These are phyloP conservation scores for Meles meles DNA, from an alignment of 2,113 vertebrate genomes.

Conservation along the genomic window DNA sequence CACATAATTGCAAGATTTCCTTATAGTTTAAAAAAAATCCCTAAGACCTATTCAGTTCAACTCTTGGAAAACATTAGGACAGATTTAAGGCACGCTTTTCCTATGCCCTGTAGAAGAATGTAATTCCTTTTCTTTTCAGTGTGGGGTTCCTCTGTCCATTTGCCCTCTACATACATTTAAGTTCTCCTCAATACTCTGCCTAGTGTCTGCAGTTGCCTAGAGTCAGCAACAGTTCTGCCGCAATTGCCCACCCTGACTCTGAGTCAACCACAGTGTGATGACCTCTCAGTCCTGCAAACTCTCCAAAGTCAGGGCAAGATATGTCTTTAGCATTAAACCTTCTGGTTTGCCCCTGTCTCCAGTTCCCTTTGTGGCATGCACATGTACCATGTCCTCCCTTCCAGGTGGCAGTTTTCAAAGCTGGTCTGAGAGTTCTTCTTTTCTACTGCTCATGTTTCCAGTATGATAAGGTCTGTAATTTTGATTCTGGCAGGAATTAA, in stretches of 20 bases:
- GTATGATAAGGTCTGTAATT: constrained; percentile 42
- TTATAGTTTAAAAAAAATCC: not conserved
- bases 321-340: not conserved
- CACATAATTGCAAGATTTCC: not conserved
- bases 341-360: not conserved
- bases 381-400: not conserved
- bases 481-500: constrained; percentile 70
- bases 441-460: constrained; percentile 31
- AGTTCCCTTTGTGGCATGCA: not conserved
- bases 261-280: not conserved
- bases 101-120: not conserved
- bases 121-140: not conserved
- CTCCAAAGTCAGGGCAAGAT: not conserved
- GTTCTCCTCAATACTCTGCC: not conserved
- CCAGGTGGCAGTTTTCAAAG: not conserved
- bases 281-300: not conserved
- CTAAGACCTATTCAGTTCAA: not conserved
- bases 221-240: not conserved
- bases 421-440: constrained; percentile 44
- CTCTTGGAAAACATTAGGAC: not conserved
- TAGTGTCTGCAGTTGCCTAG: not conserved
- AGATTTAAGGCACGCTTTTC: not conserved
- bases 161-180: not conserved
- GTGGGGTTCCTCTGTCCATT: not conserved
- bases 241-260: not conserved